Conservation (phyloP, 2,113 vertebrate species). For the Phalacrocorax pelagicus region DNA sequence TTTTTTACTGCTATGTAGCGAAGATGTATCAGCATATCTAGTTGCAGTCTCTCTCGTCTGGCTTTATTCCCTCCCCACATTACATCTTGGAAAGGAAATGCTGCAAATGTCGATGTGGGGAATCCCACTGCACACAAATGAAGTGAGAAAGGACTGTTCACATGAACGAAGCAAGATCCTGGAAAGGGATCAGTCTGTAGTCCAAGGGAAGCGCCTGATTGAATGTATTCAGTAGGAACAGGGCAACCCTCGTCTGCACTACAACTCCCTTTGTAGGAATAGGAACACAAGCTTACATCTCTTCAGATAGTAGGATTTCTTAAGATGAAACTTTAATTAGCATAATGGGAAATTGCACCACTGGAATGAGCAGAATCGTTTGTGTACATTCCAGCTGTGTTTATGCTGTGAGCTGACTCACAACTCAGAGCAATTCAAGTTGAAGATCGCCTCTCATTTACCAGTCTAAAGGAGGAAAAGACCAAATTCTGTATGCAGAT, state of each 20-base stretch:
- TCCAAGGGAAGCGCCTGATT: background rate
- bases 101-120: background rate
- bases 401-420: conserved; percentile 44
- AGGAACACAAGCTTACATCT: background rate
- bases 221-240: background rate
- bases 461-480: background rate
- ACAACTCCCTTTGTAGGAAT: background rate
- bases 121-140: background rate
- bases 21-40: background rate
- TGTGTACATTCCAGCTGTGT: conserved; percentile 52
- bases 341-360: conserved; percentile 63
- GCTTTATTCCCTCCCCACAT: background rate
- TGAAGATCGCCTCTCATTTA: background rate
- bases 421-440: background rate
- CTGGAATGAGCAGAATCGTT: background rate
- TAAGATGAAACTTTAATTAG: conserved; percentile 19
- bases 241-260: background rate
- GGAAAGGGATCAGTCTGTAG: background rate
- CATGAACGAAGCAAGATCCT: background rate
- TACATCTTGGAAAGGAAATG: background rate
- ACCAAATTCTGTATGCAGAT: background rate
- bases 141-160: background rate
- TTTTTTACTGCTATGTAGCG: background rate
- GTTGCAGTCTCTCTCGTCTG: background rate
- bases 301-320: background rate